Base-by-base conservation (phyloP, 2,888 invertebrate species). In the Catocala nupta region DNA sequence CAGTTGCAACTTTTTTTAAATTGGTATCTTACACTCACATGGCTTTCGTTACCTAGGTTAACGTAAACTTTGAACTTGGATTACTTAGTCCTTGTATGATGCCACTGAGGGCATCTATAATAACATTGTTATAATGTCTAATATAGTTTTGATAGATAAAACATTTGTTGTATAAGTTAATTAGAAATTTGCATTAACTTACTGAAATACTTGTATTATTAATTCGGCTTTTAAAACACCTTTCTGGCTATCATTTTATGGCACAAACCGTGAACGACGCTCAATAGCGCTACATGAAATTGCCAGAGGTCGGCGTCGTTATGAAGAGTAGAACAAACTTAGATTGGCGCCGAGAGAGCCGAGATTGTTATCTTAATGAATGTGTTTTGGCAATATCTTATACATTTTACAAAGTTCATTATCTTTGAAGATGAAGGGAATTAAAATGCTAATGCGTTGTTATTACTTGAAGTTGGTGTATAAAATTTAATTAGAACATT, bases 311-410 rank as follows among this genome's bases (percentile, higher is more conserved):
- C 78, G 78, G 58, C 67, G 59, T 66, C 57, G 55, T 73, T 77
- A 73, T 77, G 75, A 79, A 82, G 83, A 81, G 82, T 78, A 81
- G 69, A 77, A 75, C 78, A 84, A 87, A 87, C 86, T 86, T 84
- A 85, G 81, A 84, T 84, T 82, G 85, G 75, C 70, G 74, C 62
- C 69, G 61, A 60, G 57, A 67, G 75, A 68, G 60, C 64, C 67
- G 65, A 75, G 81, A 83, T 84, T 81, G 81, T 81, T 78, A 81
- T 82, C 82, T 78, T 82, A 85, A 83, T 80, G 76, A 77, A 69
- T 75, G 67, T 77, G 67, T 77, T 75, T 77, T 61, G 71, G 78
- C 64, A 65, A 65, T 77, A 74, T 71, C 77, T 68, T 63, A 67
- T 60, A 71, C 63, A 74, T 58, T 67, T 73, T 68, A 57, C 63